Evolutionary conservation across 2,113 vertebrate genomes (phyloP), one percentile per base, ranked within the genome.

Genomic region (Nesospiza acunhae): DNA sequence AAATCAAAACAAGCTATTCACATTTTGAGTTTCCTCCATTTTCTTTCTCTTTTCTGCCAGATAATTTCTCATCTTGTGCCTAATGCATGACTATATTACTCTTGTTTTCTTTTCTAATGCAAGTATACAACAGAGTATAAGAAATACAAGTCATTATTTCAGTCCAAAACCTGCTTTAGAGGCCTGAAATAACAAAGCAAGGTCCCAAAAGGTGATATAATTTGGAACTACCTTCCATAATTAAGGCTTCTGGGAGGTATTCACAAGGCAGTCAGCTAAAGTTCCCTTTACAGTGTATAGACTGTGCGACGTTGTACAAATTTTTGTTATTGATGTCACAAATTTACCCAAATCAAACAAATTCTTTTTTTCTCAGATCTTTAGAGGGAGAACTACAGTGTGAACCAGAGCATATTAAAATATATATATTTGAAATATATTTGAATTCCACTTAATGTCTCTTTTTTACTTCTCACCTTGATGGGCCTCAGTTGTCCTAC

Each of bases 291-390:
- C 2, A 19, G 15, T 35, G 10, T 35, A 11, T 47, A 69, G 9
- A 30, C 20, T 24, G 3, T 4, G 37, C 1, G 44, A 27, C 1
- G 33, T 62, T 60, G 9, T 22, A 15, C 3, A 10, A 55, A 1
- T 47, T 77, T 84, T 73, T 50, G 20, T 56, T 60, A 15, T 9
- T 50, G 27, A 84, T 42, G 5, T 4, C 41, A 75, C 9, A 62
- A 46, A 53, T 13, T 27, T n/a, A 37, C 28, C 14, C 13, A 50
- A 72, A 10, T 3, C 12, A 83, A 72, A 27, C 4, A 13, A 49
- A 9, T 46, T 33, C 0, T 39, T 52, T 62, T 86, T 63, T 68
- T 37, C 27, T 82, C 35, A n/a, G 5, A 5, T 39, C 9, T 39
- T 84, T 49, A 77, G 44, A 67, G 11, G 12, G 17, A 89, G 7